Evolutionary conservation across 2,888 invertebrate species (phyloP).

Genomic region (Gryllus longicercus): DNA sequence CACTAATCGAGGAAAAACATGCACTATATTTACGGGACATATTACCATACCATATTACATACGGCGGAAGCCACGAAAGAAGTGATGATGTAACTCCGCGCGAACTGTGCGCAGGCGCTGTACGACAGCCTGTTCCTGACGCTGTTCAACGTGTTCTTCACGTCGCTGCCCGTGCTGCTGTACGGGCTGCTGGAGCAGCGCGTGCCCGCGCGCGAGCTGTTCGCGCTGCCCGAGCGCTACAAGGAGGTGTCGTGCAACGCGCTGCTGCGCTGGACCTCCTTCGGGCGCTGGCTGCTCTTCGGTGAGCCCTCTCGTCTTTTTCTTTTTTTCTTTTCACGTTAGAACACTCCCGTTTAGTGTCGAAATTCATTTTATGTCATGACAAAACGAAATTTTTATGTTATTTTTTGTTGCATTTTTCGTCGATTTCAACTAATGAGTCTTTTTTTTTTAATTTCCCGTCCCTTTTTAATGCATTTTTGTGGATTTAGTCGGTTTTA

Average conservation of each 20-base stretch:
- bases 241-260: constrained; percentile 60
- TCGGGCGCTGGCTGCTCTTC: constrained; percentile 58
- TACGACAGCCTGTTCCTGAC: constrained; percentile 74
- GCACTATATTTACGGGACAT: too few species aligned
- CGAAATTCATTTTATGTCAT: too few species aligned
- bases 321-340: constrained; percentile 44
- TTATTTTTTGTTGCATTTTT: too few species aligned
- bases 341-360: too few species aligned
- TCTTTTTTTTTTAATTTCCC: too few species aligned
- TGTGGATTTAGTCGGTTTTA: too few species aligned
- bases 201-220: constrained; percentile 53
- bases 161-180: constrained; percentile 68
- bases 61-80: neutral
- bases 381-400: too few species aligned
- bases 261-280: constrained; percentile 60
- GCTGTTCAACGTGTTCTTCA: constrained; percentile 71
- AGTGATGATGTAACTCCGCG: constrained; percentile 45
- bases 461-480: constrained; percentile 62
- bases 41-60: too few species aligned
- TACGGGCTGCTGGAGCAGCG: constrained; percentile 74
- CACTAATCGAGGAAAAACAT: too few species aligned
- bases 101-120: constrained; percentile 58
- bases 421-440: too few species aligned
- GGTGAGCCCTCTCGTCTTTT: constrained; percentile 43
- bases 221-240: constrained; percentile 67